Conservation (phyloP, 2,113 vertebrate genomes). For the Leptocoma aspasia region DNA sequence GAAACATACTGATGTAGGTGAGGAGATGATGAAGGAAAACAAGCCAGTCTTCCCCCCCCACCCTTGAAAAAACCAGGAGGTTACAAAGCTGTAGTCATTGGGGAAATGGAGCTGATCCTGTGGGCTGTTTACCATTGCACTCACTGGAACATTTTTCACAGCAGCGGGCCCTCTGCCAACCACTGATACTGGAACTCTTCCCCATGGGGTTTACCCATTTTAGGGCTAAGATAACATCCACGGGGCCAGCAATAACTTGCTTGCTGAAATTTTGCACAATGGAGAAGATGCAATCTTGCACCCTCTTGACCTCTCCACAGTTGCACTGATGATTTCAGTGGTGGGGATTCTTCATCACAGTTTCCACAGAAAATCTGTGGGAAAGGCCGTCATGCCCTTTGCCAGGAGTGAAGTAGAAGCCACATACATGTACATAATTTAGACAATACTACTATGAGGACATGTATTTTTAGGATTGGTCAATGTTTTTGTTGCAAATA, state of each 20-base stretch:
- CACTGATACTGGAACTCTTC: neutral
- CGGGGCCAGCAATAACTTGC: neutral
- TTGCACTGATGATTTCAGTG: neutral
- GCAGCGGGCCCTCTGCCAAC: neutral
- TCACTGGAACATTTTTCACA: neutral
- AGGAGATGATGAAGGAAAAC: neutral
- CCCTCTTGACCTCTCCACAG: neutral
- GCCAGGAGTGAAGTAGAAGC: neutral
- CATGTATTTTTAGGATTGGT: neutral
- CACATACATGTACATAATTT: neutral
- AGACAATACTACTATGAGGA: neutral
- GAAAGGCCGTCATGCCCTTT: neutral
- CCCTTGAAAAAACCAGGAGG: neutral
- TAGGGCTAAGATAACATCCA: neutral
- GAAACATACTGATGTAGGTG: neutral
- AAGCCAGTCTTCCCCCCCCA: neutral
- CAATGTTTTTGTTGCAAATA: constrained; percentile 9
- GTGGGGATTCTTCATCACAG: neutral
- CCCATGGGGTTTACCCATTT: neutral
- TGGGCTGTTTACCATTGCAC: neutral
- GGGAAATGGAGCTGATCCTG: neutral
- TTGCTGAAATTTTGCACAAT: neutral
- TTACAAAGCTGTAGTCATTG: neutral
- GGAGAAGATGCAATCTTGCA: neutral
- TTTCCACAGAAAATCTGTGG: neutral